These are phyloP conservation scores for Hirudinaria manillensis DNA, from an alignment of 2,888 invertebrate genomes.

Conservation along the genomic window DNA sequence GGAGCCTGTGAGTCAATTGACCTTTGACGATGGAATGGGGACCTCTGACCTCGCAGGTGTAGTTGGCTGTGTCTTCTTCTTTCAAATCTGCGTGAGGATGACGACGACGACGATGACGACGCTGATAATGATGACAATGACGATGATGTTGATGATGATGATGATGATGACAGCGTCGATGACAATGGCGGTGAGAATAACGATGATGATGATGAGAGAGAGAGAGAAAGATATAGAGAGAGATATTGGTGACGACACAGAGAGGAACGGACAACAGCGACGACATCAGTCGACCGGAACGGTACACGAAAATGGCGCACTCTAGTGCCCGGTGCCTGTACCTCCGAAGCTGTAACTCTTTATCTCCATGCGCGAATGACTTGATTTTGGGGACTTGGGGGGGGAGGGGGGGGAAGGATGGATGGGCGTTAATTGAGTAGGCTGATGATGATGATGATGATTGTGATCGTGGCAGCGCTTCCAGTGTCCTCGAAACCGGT, in stretches of 20 bases:
- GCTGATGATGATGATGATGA: too few relatives aligned
- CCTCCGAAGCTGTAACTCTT: neutral
- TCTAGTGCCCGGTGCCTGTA: too few relatives aligned
- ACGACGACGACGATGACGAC: constrained; percentile 2
- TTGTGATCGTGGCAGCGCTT: too few relatives aligned
- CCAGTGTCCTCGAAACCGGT: too few relatives aligned
- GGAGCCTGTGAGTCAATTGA: constrained; percentile 19
- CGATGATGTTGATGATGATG: neutral
- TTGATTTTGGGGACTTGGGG: too few relatives aligned
- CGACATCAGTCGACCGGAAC: neutral
- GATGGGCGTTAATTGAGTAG: too few relatives aligned
- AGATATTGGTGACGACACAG: too few relatives aligned
- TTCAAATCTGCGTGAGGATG: constrained; percentile 21
- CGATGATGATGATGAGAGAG: too few relatives aligned
- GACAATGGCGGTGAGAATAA: neutral
- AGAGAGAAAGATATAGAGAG: too few relatives aligned
- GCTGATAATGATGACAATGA: constrained; percentile 15
- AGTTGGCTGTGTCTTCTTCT: constrained; percentile 30
- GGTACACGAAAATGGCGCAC: neutral
- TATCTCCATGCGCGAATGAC: neutral
- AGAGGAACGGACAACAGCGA: too few relatives aligned
- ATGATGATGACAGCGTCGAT: neutral
- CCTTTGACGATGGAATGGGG: constrained; percentile 28
- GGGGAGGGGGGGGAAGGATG: too few relatives aligned
- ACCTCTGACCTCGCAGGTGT: constrained; percentile 32